Percentiles rank a stretch among this genome's conserved stretches.
Conservation (phyloP, 2,888 invertebrate species). For the Drosophila nr. fundita region DNA sequence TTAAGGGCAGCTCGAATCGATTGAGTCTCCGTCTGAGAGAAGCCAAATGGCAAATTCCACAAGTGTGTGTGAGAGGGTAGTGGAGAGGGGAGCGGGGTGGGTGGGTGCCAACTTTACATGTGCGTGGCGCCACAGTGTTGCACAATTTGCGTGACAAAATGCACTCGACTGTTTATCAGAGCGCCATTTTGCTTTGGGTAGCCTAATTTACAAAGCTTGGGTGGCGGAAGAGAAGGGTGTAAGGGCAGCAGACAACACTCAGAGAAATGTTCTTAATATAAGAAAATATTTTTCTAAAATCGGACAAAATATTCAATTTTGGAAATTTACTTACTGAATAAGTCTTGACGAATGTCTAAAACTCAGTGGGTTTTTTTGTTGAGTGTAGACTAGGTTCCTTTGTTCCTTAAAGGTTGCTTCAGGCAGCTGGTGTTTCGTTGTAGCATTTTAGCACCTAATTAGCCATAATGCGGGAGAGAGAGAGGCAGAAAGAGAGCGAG, state of each 20-base stretch:
- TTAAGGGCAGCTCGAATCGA: conserved; percentile 4
- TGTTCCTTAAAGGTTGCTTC: background rate
- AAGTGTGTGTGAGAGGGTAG: conserved; percentile 61
- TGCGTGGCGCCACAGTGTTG: background rate
- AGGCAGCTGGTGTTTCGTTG: background rate
- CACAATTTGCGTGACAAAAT: conserved; percentile 70
- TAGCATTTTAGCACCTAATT: conserved; percentile 66
- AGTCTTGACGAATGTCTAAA: background rate
- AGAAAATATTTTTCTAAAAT: no score
- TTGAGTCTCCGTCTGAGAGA: conserved; percentile 9
- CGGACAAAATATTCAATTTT: background rate
- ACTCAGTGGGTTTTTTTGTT: background rate
- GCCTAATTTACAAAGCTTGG: conserved; percentile 39
- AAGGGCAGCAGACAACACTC: background rate
- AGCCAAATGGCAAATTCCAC: conserved; percentile 32
- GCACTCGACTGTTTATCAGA: conserved; percentile 55
- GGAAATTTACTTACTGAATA: fast-evolving
- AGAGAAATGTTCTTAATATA: background rate
- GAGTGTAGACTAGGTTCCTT: background rate
- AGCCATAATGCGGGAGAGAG: conserved; percentile 1
- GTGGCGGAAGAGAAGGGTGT: background rate
- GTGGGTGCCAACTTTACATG: conserved; percentile 14
- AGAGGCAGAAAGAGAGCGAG: background rate
- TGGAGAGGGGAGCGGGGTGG: conserved; percentile 23
- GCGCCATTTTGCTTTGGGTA: conserved; percentile 38